A percentile compares a stretch with the other conserved stretches of the same genome.
Evolutionary conservation across 2,888 invertebrate species (phyloP).

Genomic region (Marronus borbonicus): DNA sequence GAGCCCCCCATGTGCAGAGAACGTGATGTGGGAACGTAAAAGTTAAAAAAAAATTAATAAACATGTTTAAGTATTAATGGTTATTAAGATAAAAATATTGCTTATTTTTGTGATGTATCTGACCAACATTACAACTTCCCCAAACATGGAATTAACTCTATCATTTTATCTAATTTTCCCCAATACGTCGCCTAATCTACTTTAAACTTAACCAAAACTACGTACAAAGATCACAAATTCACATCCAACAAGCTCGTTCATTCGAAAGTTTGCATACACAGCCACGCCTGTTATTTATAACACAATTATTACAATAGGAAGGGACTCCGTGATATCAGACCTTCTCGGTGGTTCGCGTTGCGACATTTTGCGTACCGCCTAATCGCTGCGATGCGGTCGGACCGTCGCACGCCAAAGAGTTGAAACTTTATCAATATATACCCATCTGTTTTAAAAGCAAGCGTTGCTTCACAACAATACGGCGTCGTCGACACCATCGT

Average conservation of each 20-base stretch:
- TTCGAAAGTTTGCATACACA: neutral
- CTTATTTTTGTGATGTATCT: no score
- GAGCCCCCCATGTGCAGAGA: no score
- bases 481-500: no score
- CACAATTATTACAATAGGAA: conserved; percentile 1
- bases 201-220: neutral
- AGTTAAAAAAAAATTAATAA: no score
- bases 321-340: neutral
- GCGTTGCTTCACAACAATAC: neutral
- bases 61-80: no score
- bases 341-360: no score
- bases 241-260: neutral
- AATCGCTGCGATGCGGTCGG: no score
- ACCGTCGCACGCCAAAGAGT: neutral
- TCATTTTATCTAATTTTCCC: no score
- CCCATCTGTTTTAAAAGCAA: neutral
- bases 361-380: no score
- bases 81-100: no score
- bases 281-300: neutral
- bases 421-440: neutral
- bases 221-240: neutral
- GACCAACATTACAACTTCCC: neutral
- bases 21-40: no score
- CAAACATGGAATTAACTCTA: neutral
- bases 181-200: neutral